Base-by-base conservation (phyloP, 1,140 invertebrate species). In the Ceratina japonica region DNA sequence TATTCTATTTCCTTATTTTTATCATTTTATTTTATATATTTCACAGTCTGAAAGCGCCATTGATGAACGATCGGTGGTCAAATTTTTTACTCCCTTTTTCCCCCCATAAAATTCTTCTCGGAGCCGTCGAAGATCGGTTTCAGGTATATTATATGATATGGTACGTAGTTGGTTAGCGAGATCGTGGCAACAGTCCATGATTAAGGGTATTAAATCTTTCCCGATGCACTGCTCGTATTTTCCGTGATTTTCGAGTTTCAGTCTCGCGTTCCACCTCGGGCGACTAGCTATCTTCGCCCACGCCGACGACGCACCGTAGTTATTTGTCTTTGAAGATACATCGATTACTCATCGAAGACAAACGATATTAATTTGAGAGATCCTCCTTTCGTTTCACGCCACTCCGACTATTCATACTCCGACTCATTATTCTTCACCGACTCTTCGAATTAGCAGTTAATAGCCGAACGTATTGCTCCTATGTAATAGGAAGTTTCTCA, bases 201-300 rank as follows among this genome's bases (percentile, higher is more conserved):
- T 82, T 65, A 64, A 85, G 75, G 79, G 83, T 79, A 79, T 81
- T 81, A 81, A 81, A 75, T 82, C 70, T 81, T 61, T 66, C 59
- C 52, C n/a, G 15, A 24, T 83, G n/a, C 52, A 37, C 27, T n/a
- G 44, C 52, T 51, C 31, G 80, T 75, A 64, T 69, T 69, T 82
- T 70, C 65, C 63, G 49, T 49, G 20, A 58, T 54, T 37, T 27
- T 68, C 37, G 64, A n/a, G 20, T 16, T 31, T 69, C 20, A 22
- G n/a, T 31, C 37, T 66, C 49, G 44, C 52, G 66, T 56, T 75
- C 49, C 51, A 12, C 61, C 24, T 44, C 31, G 49, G 49, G 44
- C 62, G 27, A 52, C n/a, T 24, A n/a, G 22, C 61, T 66, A 51
- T 37, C 70, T 37, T 51, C n/a, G 68, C 69, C 69, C 61, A 78